These are phyloP conservation scores for Xestia xanthographa DNA, from an alignment of 2,888 invertebrate genomes.

Conservation along the genomic window DNA sequence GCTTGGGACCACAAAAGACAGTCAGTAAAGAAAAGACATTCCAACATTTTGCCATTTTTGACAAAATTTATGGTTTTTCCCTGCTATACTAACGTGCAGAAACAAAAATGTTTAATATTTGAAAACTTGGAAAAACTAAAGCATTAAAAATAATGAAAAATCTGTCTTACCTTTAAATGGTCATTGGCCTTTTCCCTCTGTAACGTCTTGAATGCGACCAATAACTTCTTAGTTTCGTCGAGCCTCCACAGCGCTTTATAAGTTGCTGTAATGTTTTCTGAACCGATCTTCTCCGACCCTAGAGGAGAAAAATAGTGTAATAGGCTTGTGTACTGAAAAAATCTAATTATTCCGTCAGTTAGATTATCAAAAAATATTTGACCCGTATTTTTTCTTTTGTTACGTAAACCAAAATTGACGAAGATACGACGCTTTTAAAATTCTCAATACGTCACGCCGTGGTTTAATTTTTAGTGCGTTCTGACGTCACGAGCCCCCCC, in stretches of 20 bases:
- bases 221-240: slow-evolving; percentile 93
- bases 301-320: slow-evolving; percentile 63
- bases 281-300: slow-evolving; percentile 91
- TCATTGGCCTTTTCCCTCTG: slow-evolving; percentile 92
- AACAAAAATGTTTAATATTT: not conserved
- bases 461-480: no score
- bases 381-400: no score
- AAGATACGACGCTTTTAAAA: no score
- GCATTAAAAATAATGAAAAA: not conserved
- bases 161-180: slow-evolving; percentile 91
- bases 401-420: no score
- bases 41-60: not conserved
- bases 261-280: slow-evolving; percentile 92
- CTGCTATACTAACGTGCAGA: not conserved
- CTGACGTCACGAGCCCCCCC: no score
- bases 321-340: no score
- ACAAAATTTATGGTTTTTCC: not conserved
- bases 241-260: slow-evolving; percentile 95
- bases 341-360: no score
- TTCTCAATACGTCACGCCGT: no score
- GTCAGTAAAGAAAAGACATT: not conserved
- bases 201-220: slow-evolving; percentile 95
- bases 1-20: not conserved
- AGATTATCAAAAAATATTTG: no score
- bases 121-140: not conserved